phyloP scores from a whole-genome alignment of 1,140 invertebrate species.

The Apis laboriosa region DNA sequence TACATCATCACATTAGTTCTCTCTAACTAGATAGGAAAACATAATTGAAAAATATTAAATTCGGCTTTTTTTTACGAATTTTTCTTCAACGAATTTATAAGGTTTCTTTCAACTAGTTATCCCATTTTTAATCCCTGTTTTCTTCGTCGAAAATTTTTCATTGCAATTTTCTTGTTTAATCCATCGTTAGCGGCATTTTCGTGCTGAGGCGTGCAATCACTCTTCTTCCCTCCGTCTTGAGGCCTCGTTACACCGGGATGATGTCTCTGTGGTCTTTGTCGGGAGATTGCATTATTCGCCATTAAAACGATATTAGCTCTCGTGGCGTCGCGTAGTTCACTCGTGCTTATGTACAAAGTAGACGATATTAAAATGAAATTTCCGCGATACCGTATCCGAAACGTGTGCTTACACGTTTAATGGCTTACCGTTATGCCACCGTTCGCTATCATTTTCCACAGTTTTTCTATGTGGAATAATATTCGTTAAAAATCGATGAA shows the following conservation, averaged over 20 bases:
- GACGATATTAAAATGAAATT: slow-evolving; percentile 45
- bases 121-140: not conserved
- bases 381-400: not conserved
- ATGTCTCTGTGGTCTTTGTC: slow-evolving; percentile 53
- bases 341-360: slow-evolving; percentile 40
- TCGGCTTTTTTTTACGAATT: no score
- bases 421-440: not conserved
- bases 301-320: slow-evolving; percentile 64
- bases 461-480: not conserved
- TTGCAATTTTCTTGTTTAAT: not conserved
- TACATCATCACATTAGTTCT: no score
- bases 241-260: slow-evolving; percentile 37
- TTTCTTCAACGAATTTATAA: not conserved
- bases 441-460: not conserved
- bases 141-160: not conserved
- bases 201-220: not conserved
- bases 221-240: slow-evolving; percentile 28
- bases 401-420: not conserved
- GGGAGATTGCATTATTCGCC: slow-evolving; percentile 57
- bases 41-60: no score
- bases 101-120: not conserved
- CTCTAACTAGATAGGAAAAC: no score
- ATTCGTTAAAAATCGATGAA: no score
- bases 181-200: not conserved
- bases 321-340: slow-evolving; percentile 33